phyloP scores from a whole-genome alignment of 2,888 invertebrate species.

The Heliconius erato region DNA sequence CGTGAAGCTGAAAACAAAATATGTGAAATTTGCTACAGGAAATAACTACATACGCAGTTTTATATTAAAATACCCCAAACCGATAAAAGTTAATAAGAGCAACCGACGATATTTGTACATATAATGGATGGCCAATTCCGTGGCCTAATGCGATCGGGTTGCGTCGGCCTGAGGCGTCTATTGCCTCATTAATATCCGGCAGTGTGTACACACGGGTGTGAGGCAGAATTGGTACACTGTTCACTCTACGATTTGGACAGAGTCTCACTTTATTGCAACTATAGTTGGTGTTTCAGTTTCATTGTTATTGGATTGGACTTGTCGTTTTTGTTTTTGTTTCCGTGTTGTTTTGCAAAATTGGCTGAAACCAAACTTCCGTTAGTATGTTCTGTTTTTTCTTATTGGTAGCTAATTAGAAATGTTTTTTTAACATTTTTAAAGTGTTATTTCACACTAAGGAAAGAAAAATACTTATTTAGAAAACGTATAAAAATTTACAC shows the following conservation, averaged over 20 bases:
- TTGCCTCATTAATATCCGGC: constrained; percentile 79
- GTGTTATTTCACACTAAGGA: too few species aligned
- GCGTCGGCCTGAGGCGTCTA: constrained; percentile 64
- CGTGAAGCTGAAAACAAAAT: too few species aligned
- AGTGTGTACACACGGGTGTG: constrained; percentile 58
- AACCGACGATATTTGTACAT: constrained; percentile 61
- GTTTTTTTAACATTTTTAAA: too few species aligned
- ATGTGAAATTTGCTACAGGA: neutral
- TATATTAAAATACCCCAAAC: constrained; percentile 20
- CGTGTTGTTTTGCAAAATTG: neutral
- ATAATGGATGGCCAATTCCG: constrained; percentile 61
- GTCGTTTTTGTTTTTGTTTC: constrained; percentile 13
- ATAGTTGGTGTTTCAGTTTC: constrained; percentile 14
- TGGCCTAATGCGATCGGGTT: constrained; percentile 64
- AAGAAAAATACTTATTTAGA: too few species aligned
- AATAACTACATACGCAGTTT: neutral
- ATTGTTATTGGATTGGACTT: constrained; percentile 22
- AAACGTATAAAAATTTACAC: too few species aligned
- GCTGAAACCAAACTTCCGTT: neutral
- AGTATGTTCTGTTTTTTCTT: neutral
- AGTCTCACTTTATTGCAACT: constrained; percentile 26
- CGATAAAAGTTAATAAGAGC: constrained; percentile 44
- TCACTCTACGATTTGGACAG: constrained; percentile 9
- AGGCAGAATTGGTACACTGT: constrained; percentile 18
- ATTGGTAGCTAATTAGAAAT: neutral